Percentiles rank a stretch among this genome's conserved stretches.
Conservation (phyloP, 1,140 invertebrate genomes). For the Camponotus vicinus region DNA sequence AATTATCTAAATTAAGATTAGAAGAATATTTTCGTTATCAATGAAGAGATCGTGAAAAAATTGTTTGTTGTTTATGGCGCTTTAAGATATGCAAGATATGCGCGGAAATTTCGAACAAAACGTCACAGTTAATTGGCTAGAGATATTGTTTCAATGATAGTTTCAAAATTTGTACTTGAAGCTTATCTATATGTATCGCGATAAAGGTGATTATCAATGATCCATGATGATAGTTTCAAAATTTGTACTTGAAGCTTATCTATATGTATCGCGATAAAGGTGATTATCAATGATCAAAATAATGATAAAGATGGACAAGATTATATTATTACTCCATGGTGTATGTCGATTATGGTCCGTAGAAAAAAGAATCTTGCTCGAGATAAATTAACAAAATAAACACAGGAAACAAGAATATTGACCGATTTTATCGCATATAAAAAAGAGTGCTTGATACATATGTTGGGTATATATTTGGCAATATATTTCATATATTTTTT, state of each 20-base stretch:
- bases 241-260: slow-evolving; percentile 8
- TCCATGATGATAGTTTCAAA: not conserved
- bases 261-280: not conserved
- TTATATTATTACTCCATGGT: not conserved
- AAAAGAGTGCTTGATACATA: too few relatives aligned
- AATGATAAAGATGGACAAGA: slow-evolving; percentile 4
- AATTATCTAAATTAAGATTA: not conserved
- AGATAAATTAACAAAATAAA: not conserved
- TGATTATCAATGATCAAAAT: not conserved
- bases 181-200: not conserved
- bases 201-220: slow-evolving; percentile 9
- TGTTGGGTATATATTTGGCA: not conserved
- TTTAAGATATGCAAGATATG: not conserved
- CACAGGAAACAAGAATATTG: not conserved
- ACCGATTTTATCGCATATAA: not conserved
- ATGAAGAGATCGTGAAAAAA: too few relatives aligned
- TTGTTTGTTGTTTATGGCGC: not conserved
- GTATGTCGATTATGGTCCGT: not conserved
- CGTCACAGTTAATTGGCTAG: not conserved
- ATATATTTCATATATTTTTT: not conserved
- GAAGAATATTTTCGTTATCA: too few relatives aligned
- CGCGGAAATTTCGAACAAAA: slow-evolving; percentile 7
- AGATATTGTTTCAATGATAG: not conserved
- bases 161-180: not conserved
- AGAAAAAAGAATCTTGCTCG: not conserved